A percentile compares a stretch with the other conserved stretches of the same genome.
Conservation (phyloP, 2,113 vertebrate species). For the Macroglossus sobrinus region DNA sequence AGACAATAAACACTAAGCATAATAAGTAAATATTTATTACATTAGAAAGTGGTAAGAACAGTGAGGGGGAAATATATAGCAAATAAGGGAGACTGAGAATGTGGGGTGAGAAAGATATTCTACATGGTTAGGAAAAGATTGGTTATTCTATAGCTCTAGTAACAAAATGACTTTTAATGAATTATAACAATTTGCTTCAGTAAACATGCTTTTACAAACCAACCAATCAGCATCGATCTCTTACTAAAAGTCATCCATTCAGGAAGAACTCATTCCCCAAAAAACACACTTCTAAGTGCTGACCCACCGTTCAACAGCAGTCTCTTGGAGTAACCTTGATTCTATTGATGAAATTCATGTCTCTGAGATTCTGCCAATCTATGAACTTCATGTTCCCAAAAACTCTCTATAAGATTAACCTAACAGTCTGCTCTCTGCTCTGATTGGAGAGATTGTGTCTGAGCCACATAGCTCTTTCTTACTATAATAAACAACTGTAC, state of each 20-base stretch:
- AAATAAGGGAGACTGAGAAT: not conserved
- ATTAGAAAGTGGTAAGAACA: not conserved
- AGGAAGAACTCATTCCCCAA: not conserved
- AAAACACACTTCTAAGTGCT: not conserved
- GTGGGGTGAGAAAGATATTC: not conserved
- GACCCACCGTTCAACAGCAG: not conserved
- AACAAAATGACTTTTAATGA: not conserved
- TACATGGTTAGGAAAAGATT: not conserved
- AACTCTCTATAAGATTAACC: not conserved
- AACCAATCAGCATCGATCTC: not conserved
- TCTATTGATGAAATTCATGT: not conserved
- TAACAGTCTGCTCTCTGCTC: not conserved
- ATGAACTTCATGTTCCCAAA: not conserved
- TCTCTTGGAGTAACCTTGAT: not conserved
- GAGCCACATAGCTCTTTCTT: not conserved
- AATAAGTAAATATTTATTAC: not conserved
- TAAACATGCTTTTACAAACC: not conserved
- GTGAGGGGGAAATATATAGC: not conserved
- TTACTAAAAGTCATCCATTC: not conserved
- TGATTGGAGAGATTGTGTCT: not conserved
- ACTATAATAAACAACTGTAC: not conserved
- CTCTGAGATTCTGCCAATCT: not conserved
- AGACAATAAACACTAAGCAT: not conserved
- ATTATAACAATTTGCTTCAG: not conserved
- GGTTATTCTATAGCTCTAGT: not conserved